Base-by-base conservation (phyloP, 2,797 vertebrate genomes). In the Aplochiton taeniatus region DNA sequence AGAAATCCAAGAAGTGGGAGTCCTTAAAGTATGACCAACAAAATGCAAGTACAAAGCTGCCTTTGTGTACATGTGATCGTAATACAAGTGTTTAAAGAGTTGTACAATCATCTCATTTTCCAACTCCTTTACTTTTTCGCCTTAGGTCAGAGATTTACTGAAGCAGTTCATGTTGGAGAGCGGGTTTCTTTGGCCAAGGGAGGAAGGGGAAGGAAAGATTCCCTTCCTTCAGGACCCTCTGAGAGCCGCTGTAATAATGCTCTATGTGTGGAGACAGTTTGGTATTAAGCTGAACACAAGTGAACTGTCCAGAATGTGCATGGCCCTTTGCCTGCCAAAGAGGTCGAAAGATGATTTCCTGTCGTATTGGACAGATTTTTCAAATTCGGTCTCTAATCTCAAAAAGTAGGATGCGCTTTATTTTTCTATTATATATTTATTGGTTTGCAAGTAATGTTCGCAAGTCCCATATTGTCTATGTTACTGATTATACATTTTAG, bases 131-230 rank as follows among this genome's bases (percentile, higher is more conserved):
- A 11, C 80, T 50, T 77, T 2, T 54, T 50, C 44, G 19, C 61
- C 6, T 4, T 65, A 96, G 97, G 93, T 96, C 61, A 83, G 18
- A 0, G 16, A 0, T 0, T 19, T 95, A 70, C 58, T 98, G 6
- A 90, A 92, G 7, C 1, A 69, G 0, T 87, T 90, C 11, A 68
- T 95, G 76, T 60, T 14, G 11, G 48, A 57, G 31, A 52, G 58
- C 0, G 61, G 90, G 54, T 52, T 0, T 3, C 90, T 88, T 4
- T 85, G 91, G 67, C 8, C 90, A 52, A 13, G 44, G 0, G 74
- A 67, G 1, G 72, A 85, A 0, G 4, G 13, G 0, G 13, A 69
- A 0, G 56, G 54, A 0, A 56, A 64, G 5, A 46, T 47, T 0
- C 0, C 0, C 0, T 81, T 85, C 0, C 66, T 91, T 20, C 2